A percentile compares a stretch with the other conserved stretches of the same genome.
Evolutionary conservation across 2,113 vertebrate species (phyloP).

Genomic region (Pomatostomus ruficeps): DNA sequence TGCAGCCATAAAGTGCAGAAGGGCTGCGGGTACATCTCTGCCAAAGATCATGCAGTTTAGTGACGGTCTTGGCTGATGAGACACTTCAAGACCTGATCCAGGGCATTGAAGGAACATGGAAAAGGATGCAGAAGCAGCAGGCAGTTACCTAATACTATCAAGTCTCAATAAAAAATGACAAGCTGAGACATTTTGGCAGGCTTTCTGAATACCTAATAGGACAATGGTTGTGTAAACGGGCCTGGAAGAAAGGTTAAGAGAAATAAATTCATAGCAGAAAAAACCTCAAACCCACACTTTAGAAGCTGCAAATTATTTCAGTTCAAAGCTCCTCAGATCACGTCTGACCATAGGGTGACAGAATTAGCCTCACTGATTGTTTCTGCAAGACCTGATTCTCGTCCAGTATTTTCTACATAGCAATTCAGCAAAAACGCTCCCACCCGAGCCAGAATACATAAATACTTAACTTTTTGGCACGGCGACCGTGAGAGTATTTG

Average conservation of each 20-base stretch:
- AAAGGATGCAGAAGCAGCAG: conserved; percentile 15
- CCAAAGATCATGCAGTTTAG: not conserved
- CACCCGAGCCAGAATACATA: not conserved
- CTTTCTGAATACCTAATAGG: not conserved
- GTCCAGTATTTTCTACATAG: not conserved
- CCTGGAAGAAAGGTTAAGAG: not conserved
- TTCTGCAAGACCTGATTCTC: not conserved
- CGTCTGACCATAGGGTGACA: not conserved
- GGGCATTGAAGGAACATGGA: not conserved
- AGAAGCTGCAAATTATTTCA: not conserved
- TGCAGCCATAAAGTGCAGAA: not conserved
- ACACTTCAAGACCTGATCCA: not conserved
- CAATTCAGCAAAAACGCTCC: not conserved
- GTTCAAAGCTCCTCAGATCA: not conserved
- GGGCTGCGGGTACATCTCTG: not conserved
- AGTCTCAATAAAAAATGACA: conserved; percentile 19
- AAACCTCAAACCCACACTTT: not conserved
- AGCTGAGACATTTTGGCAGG: conserved; percentile 16
- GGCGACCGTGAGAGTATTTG: not conserved
- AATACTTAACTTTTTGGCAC: not conserved
- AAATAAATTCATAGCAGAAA: not conserved
- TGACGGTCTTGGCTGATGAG: not conserved
- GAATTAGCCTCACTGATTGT: not conserved
- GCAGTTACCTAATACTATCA: conserved; percentile 1
- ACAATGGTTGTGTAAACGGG: not conserved